Base-by-base conservation (phyloP, 2,113 vertebrate species). In the Vimba vimba region DNA sequence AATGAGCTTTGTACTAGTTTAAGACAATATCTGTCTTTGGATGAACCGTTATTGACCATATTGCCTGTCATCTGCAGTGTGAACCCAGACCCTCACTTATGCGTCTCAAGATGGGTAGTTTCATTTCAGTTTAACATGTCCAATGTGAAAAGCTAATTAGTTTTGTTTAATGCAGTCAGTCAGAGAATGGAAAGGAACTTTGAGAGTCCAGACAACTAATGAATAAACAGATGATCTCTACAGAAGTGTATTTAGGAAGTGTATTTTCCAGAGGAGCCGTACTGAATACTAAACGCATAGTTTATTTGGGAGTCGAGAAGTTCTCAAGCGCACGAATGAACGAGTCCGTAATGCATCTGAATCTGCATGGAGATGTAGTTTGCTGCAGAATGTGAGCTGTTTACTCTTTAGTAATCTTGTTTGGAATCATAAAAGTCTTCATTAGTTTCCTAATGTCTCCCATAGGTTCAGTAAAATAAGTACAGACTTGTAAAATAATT, bases 391-490 rank as follows among this genome's bases (percentile, higher is more conserved):
- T 79, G 30, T 59, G 52, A 62, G 78, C 36, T 45, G 33, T 79
- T 60, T 43, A 25, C 77, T 62, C 57, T 25, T 62, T 62, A 25
- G 21, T 62, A 79, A 62, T 62, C 23, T 79, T 62, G 36, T 62
- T 62, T 80, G 78, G 57, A 60, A 62, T 80, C 55, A 25, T 75
- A 50, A 17, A 74, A 75, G 73, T 75, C 39, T 50, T 75, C 43
- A 17, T 45, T 50, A 27, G 43, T 50, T 74, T 25, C 6, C 43
- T 50, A 15, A 75, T 75, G 43, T 50, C 71, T 47, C 23, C 71
- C 39, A 47, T 43, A 50, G 71, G 73, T 75, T 75, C 23, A 27
- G 43, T 9, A 4, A 47, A 27, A 75, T 15, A 50, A 47, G 43
- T n/a, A 45, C 2, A 11, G 36, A 45, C 39, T 73, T 69, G 17